phyloP scores from a whole-genome alignment of 2,113 vertebrate species.

The Tachycineta bicolor region DNA sequence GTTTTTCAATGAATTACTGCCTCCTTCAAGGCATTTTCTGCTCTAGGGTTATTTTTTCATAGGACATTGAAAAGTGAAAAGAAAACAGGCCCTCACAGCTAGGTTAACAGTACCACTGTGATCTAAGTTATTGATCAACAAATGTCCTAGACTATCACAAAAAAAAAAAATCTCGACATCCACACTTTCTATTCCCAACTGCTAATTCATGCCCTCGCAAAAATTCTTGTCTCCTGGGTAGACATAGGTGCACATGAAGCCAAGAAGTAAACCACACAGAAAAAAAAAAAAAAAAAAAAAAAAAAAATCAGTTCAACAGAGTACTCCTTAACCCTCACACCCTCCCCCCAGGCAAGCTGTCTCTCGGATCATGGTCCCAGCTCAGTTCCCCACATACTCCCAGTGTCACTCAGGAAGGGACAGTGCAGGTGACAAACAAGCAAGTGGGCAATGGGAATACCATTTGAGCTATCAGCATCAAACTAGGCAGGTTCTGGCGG shows the following conservation, averaged over 20 bases:
- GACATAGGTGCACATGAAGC: rapidly evolving
- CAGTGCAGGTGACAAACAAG: neutral
- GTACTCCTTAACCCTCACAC: neutral
- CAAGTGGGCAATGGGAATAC: neutral
- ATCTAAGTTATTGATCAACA: neutral
- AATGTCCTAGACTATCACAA: neutral
- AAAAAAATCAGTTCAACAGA: rapidly evolving
- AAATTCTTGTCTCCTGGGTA: neutral
- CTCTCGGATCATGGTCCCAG: rapidly evolving
- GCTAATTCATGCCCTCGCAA: neutral
- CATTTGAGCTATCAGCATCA: neutral
- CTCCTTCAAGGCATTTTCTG: neutral
- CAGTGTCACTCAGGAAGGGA: neutral
- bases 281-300: too few species aligned
- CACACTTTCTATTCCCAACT: neutral
- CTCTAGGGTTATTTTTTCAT: neutral
- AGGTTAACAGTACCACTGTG: neutral
- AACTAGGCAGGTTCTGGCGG: neutral
- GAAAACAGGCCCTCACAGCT: neutral
- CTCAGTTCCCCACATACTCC: neutral
- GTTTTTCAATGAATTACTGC: neutral
- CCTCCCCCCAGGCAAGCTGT: neutral
- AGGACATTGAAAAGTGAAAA: neutral
- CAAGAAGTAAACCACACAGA: neutral
- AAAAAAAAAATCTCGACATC: neutral